Conservation (phyloP, 2,888 invertebrate species). For the Fissipunctia ypsillon region DNA sequence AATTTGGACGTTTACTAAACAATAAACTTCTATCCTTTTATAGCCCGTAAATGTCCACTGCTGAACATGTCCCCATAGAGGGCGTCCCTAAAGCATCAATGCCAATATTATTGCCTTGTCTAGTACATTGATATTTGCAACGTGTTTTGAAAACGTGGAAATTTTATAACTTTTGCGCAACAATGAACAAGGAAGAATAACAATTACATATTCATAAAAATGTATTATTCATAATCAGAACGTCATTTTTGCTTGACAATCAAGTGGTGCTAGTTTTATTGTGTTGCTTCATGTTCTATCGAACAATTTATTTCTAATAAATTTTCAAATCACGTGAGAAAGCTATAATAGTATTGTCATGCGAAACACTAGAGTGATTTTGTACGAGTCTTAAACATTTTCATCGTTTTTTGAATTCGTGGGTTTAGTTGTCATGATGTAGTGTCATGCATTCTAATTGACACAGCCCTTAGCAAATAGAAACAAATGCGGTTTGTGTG, state of each 20-base stretch:
- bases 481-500: conserved; percentile 35
- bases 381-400: conserved; percentile 19
- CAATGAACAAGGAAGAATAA: conserved; percentile 21
- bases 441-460: conserved; percentile 25
- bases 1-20: conserved; percentile 37
- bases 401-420: conserved; percentile 2
- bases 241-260: conserved; percentile 5
- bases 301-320: conserved; percentile 11
- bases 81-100: conserved; percentile 7
- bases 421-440: not conserved
- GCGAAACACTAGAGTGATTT: conserved; percentile 8
- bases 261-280: not conserved
- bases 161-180: conserved; percentile 4
- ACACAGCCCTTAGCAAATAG: conserved; percentile 36
- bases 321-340: conserved; percentile 19
- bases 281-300: not conserved
- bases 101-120: conserved; percentile 5
- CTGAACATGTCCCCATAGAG: not conserved
- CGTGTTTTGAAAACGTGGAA: not conserved
- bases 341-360: not conserved
- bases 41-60: conserved; percentile 32
- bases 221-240: conserved; percentile 18
- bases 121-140: conserved; percentile 19
- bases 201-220: conserved; percentile 11
- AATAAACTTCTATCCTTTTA: conserved; percentile 42